phyloP scores from a whole-genome alignment of 2,113 vertebrate genomes.

The Pygoscelis adeliae region DNA sequence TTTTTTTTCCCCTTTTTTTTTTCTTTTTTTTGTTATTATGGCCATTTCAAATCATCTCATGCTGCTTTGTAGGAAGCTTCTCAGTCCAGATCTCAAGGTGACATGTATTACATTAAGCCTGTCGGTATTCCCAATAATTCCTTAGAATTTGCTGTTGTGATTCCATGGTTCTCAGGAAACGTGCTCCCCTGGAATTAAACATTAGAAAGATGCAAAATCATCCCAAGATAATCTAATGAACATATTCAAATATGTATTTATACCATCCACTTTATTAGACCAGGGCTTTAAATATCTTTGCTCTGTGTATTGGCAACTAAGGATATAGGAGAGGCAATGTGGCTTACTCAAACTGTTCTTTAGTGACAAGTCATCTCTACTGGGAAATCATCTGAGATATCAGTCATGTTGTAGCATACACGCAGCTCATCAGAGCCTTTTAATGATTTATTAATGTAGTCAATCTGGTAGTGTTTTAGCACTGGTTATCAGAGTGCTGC shows the following conservation, averaged over 20 bases:
- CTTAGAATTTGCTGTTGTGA: not conserved
- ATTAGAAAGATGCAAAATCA: not conserved
- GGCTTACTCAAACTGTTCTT: not conserved
- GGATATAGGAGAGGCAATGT: not conserved
- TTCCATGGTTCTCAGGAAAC: not conserved
- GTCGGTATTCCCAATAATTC: not conserved
- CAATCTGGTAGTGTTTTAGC: not conserved
- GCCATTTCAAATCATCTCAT: not conserved
- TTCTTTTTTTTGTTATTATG: not conserved
- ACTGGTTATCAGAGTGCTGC: not conserved
- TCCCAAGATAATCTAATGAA: not conserved
- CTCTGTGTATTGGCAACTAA: not conserved
- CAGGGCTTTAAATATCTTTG: not conserved
- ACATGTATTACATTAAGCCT: not conserved
- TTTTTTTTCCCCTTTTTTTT: no score
- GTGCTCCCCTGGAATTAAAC: not conserved
- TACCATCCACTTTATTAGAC: not conserved
- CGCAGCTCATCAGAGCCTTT: not conserved
- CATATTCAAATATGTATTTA: not conserved
- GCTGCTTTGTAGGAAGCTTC: not conserved
- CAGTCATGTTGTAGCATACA: not conserved
- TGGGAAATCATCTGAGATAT: not conserved
- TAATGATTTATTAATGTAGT: slow-evolving; percentile 21
- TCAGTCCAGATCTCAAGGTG: not conserved
- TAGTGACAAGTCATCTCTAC: not conserved